Percentiles rank a stretch among this genome's conserved stretches.
phyloP scores from a whole-genome alignment of 1,140 invertebrate genomes.

The Drosophila micromelanica region DNA sequence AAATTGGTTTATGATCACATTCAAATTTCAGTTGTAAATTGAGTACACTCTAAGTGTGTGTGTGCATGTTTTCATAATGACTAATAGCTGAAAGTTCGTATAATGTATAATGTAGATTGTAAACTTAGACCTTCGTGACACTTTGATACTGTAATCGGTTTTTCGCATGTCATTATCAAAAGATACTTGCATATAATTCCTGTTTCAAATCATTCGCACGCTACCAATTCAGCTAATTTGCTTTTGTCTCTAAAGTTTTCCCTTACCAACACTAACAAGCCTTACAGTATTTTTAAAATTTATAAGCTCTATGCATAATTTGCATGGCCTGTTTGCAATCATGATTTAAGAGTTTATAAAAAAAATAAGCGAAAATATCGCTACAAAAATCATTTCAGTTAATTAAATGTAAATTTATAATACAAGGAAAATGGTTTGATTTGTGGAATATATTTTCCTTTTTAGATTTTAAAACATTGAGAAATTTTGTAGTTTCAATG shows the following conservation, averaged over 20 bases:
- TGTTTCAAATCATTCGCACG: neutral
- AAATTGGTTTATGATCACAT: slow-evolving; percentile 1
- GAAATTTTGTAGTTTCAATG: no score
- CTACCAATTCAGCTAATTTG: neutral
- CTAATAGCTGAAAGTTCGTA: neutral
- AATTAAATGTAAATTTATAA: no score
- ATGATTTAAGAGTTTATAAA: no score
- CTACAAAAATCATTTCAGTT: no score
- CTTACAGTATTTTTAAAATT: no score
- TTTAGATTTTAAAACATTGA: no score
- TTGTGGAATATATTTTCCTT: no score
- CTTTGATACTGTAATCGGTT: neutral
- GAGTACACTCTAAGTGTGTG: neutral
- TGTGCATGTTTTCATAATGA: neutral
- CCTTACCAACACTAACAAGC: no score
- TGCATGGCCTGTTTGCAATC: no score
- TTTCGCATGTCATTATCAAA: neutral
- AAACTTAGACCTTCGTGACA: neutral
- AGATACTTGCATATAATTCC: neutral
- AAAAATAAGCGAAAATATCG: no score
- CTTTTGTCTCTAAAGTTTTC: neutral
- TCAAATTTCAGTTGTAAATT: slow-evolving; percentile 9
- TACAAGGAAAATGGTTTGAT: no score
- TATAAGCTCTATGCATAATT: no score
- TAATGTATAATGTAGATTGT: neutral